These are phyloP conservation scores for Macrostomum cliftonense DNA, from an alignment of 2,888 invertebrate species.

Conservation along the genomic window DNA sequence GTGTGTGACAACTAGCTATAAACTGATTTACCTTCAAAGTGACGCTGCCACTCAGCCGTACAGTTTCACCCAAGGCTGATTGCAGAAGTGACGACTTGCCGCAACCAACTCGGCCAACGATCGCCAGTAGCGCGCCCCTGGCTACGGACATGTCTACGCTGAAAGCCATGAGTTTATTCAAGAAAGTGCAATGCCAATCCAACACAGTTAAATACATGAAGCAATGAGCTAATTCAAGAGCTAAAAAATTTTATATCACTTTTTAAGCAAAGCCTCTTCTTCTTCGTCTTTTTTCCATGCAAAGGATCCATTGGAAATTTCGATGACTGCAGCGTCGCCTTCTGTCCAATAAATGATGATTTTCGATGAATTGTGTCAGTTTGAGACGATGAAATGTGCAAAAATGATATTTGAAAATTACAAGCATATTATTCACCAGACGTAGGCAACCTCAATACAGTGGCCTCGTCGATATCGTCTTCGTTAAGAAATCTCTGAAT, in stretches of 20 bases:
- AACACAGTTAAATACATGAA: no score
- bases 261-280: slow-evolving; percentile 8
- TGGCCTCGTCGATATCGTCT: slow-evolving; percentile 6
- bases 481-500: slow-evolving; percentile 1
- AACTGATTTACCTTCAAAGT: not conserved
- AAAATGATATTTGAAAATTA: no score
- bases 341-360: no score
- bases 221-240: no score
- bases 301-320: no score
- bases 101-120: slow-evolving; percentile 41
- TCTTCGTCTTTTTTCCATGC: not conserved
- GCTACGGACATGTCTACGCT: slow-evolving; percentile 52
- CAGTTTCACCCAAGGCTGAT: slow-evolving; percentile 70
- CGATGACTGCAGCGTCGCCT: no score
- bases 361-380: no score
- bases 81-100: slow-evolving; percentile 56
- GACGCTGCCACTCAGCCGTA: not conserved
- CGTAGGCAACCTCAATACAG: slow-evolving; percentile 5
- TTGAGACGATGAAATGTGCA: no score
- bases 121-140: slow-evolving; percentile 47
- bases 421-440: slow-evolving; percentile 1
- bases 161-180: not conserved
- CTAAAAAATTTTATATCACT: no score
- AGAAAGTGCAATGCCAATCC: not conserved
- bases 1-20: not conserved